Evolutionary conservation across 1,140 invertebrate genomes (phyloP), one percentile per base, ranked within the genome.

Genomic region (Diorhabda elongata): DNA sequence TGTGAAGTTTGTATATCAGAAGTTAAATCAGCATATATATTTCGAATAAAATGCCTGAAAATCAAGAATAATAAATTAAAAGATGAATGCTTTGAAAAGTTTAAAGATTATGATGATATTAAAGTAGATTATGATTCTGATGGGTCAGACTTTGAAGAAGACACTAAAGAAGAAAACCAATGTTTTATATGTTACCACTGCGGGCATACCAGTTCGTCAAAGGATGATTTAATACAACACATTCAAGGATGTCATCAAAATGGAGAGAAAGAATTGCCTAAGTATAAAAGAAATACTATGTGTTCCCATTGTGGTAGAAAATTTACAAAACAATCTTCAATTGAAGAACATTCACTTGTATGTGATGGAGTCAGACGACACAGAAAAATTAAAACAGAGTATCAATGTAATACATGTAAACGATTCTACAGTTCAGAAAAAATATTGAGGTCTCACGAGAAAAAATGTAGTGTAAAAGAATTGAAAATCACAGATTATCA

Each of bases 161-260:
- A 60, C 26, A 2, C 7, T 56, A 56, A 66, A n/a, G n/a, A 52
- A 45, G 65, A 58, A 3, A 43, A 41, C 42, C 41, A 67, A 7
- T 42, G 44, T 61, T 67, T 61, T 42, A 56, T 67, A 26, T 67
- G 66, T 41, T 63, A 44, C 44, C n/a, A 68, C 11, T 73, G 71
- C 45, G 42, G 45, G 5, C 43, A 43, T n/a, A 61, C n/a, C 5
- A 67, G 63, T 57, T 59, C 4, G 2, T 44, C 58, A n/a, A 70
- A 68, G 61, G 64, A 67, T 9, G 66, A 66, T 8, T 47, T 73
- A 3, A 44, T 65, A 6, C 26, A 41, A n/a, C 71, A 73, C 42
- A 65, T 56, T 26, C 64, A 70, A 56, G 64, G 44, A 58, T 3
- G n/a, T 7, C 69, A 71, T 59, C n/a, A 26, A 6, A 42, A 45